These are phyloP conservation scores for Parotia lawesii DNA, from an alignment of 2,113 vertebrate genomes.

Conservation along the genomic window DNA sequence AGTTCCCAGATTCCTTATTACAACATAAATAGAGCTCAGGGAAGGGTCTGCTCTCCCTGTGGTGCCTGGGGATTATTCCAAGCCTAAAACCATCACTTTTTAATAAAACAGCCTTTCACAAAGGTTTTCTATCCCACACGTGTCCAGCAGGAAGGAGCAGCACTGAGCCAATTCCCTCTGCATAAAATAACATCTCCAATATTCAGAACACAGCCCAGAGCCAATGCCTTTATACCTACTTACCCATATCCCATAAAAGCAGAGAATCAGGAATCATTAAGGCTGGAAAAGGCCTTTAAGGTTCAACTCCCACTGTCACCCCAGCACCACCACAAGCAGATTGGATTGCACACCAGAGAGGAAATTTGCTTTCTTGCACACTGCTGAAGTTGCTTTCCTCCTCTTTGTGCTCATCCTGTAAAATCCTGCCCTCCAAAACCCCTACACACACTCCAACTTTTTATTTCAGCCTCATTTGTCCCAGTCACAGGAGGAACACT, in stretches of 20 bases:
- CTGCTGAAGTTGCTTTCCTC: background rate
- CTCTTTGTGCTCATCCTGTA: background rate
- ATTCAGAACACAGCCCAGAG: background rate
- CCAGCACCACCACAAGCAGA: background rate
- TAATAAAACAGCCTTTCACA: background rate
- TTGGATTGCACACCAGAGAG: background rate
- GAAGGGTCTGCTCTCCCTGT: background rate
- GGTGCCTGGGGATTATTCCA: background rate
- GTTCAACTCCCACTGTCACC: background rate
- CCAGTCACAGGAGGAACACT: background rate
- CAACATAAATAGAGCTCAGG: no score
- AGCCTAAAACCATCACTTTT: background rate
- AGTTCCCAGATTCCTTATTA: background rate
- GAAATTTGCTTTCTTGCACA: background rate
- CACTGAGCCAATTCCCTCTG: background rate
- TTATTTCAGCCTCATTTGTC: background rate
- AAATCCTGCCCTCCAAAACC: background rate
- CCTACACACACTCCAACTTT: background rate
- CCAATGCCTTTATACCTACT: background rate
- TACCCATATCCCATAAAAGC: background rate
- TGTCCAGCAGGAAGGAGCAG: background rate
- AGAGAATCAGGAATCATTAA: background rate
- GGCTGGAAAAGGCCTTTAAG: background rate
- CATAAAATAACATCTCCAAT: background rate
- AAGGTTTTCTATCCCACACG: background rate